These are phyloP conservation scores for Sapayoa aenigma DNA, from an alignment of 2,113 vertebrate genomes.

Conservation along the genomic window DNA sequence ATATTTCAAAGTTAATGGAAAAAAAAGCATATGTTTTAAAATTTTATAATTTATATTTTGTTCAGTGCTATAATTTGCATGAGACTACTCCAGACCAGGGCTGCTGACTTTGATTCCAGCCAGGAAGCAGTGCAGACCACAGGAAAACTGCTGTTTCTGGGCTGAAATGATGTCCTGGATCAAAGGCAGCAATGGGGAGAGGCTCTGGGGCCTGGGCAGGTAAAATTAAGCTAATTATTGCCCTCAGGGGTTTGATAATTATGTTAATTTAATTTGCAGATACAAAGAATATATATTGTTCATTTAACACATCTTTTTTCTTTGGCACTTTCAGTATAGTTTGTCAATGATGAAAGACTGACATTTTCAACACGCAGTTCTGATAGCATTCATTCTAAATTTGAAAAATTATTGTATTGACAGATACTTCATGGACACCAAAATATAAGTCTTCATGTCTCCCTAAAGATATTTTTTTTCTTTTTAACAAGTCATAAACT, in stretches of 20 bases:
- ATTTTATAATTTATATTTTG: neutral
- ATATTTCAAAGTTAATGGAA: neutral
- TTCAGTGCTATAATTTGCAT: neutral
- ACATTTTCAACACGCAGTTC: neutral
- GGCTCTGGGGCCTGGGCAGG: rapidly evolving
- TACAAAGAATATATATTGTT: neutral
- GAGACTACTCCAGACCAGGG: neutral
- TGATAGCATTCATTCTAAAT: neutral
- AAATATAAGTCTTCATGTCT: neutral
- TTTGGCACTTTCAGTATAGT: neutral
- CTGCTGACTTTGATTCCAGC: rapidly evolving
- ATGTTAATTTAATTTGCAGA: neutral
- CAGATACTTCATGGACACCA: neutral
- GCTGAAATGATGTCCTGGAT: neutral
- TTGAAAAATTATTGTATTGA: neutral
- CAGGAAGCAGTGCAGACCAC: neutral
- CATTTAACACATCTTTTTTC: neutral
- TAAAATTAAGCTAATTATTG: neutral
- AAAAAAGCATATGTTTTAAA: neutral
- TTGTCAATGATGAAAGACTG: neutral
- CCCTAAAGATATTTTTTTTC: neutral
- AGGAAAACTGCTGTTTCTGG: neutral
- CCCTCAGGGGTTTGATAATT: neutral
- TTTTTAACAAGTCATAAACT: neutral
- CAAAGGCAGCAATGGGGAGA: neutral